These are phyloP conservation scores for zebrafish (Danio rerio) DNA, from an alignment of 2,113 vertebrate species.

Conservation along the genomic window GRCz12tu NC_133191.1:43712501-43713000, in stretches of 20 bases:
- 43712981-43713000: background rate
- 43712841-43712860: background rate
- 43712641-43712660: no score
- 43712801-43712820: background rate
- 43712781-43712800: background rate
- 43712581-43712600: no score
- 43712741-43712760: background rate
- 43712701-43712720: background rate
- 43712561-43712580: no score
- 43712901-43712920: conserved; percentile 23
- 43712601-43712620: no score
- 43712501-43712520: no score
- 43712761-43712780: background rate
- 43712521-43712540: no score
- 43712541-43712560: no score
- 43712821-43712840: background rate
- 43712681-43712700: no score
- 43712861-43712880: background rate
- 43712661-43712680: no score
- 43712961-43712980: conserved; percentile 10
- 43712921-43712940: conserved; percentile 23
- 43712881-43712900: conserved; percentile 1
- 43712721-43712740: conserved; percentile 1
- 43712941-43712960: conserved; percentile 10
- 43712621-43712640: no score